phyloP scores from a whole-genome alignment of 1,140 invertebrate species.

The Hypsibius dujardini region DNA sequence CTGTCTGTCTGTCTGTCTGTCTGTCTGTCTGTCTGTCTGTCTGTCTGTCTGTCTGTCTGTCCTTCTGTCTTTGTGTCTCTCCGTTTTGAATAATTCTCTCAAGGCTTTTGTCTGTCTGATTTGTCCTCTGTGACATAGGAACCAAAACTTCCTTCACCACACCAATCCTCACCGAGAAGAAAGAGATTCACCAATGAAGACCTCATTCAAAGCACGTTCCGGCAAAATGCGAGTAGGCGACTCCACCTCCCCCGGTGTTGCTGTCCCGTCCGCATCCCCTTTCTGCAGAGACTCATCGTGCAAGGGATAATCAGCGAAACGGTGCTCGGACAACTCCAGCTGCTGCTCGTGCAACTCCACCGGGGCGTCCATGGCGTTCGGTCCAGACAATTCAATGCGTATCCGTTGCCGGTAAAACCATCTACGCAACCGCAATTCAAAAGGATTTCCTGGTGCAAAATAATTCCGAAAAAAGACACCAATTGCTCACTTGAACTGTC shows the following conservation, averaged over 20 bases:
- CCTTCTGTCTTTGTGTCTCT: too few species aligned
- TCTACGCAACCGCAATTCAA: conserved; percentile 27
- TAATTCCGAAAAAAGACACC: too few species aligned
- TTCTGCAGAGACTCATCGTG: conserved; percentile 22
- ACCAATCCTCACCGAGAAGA: conserved; percentile 46
- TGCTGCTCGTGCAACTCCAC: conserved; percentile 51
- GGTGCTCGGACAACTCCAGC: conserved; percentile 35
- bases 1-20: too few species aligned
- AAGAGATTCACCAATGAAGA: conserved; percentile 85
- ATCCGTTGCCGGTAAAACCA: conserved; percentile 72
- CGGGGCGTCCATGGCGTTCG: conserved; percentile 39
- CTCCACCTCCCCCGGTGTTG: neutral
- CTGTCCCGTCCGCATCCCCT: conserved; percentile 19
- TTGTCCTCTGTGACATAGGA: neutral
- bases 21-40: too few species aligned
- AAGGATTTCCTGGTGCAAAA: too few species aligned
- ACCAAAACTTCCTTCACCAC: neutral
- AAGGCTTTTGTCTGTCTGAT: neutral
- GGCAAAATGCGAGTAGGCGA: conserved; percentile 38
- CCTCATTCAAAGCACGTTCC: conserved; percentile 64
- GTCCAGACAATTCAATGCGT: conserved; percentile 57
- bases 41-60: too few species aligned
- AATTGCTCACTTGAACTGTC: conserved; percentile 37
- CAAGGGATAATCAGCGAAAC: conserved; percentile 14
- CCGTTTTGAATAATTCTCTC: too few species aligned